These are phyloP conservation scores for Pocillopora damicornis DNA, from an alignment of 64 coral and sea anemone genomes.

Conservation along the genomic window DNA sequence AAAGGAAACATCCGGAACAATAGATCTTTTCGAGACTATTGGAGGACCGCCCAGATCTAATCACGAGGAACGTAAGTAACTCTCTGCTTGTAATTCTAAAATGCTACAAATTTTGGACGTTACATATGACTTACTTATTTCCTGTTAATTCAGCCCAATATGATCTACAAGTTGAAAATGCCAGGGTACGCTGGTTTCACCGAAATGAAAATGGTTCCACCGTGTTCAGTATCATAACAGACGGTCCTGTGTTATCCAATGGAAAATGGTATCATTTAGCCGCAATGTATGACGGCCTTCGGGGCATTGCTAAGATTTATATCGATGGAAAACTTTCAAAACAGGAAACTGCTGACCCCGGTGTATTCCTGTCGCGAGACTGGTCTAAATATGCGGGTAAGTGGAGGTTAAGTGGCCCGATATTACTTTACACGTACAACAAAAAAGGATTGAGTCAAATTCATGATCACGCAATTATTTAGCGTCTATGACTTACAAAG, in stretches of 20 bases:
- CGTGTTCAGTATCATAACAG: slow-evolving; percentile 91
- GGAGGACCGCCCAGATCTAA: slow-evolving; percentile 74
- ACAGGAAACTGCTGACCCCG: slow-evolving; percentile 77
- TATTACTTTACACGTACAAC: background rate
- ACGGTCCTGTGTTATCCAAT: slow-evolving; percentile 62
- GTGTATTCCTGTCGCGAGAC: slow-evolving; percentile 85
- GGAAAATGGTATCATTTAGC: slow-evolving; percentile 77
- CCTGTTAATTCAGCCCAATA: slow-evolving; percentile 66
- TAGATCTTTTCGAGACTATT: slow-evolving; percentile 83
- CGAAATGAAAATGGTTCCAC: slow-evolving; percentile 83
- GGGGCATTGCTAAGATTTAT: slow-evolving; percentile 65
- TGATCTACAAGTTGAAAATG: slow-evolving; percentile 68
- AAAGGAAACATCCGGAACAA: slow-evolving; percentile 53
- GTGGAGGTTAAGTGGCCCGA: background rate
- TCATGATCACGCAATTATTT: too few species aligned
- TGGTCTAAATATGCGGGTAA: slow-evolving; percentile 91
- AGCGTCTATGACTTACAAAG: too few species aligned
- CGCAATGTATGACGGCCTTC: slow-evolving; percentile 69
- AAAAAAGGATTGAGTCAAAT: too few species aligned
- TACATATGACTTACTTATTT: background rate
- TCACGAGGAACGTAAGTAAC: slow-evolving; percentile 73
- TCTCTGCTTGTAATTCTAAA: background rate
- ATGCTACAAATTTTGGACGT: background rate
- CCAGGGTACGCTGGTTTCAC: slow-evolving; percentile 90
- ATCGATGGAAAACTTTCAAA: slow-evolving; percentile 82